Evolutionary conservation across 92 coral and sea anemone genomes (phyloP).

Genomic region (Ricordea florida): DNA sequence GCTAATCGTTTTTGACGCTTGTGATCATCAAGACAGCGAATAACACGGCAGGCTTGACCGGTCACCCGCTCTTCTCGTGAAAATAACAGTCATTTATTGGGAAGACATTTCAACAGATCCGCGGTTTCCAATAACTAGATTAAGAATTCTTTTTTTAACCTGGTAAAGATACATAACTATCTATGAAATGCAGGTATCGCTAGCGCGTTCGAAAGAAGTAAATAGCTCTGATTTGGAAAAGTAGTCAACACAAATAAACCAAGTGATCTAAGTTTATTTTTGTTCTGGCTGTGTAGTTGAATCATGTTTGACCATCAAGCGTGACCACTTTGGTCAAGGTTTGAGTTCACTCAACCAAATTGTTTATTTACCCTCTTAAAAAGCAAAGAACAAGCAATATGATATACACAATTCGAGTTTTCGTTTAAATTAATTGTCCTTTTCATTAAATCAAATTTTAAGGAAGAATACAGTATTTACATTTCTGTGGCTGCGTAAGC

Average conservation of each 20-base stretch:
- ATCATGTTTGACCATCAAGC: not conserved
- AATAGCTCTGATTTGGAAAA: too few species aligned
- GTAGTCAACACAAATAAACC: not conserved
- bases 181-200: not conserved
- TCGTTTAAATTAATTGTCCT: not conserved
- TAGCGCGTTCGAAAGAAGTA: too few species aligned
- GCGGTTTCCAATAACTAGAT: not conserved
- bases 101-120: not conserved
- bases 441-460: too few species aligned
- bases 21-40: slow-evolving; percentile 9
- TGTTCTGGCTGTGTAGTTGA: not conserved
- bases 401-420: not conserved
- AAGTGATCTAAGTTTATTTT: not conserved
- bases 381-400: not conserved
- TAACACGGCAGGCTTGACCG: not conserved
- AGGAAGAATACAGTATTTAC: too few species aligned
- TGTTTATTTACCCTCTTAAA: not conserved
- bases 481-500: not conserved
- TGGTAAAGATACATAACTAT: not conserved
- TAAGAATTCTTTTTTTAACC: not conserved
- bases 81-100: not conserved
- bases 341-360: not conserved
- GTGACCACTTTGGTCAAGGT: not conserved
- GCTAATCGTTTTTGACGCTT: slow-evolving; percentile 24
- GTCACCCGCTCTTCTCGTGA: slow-evolving; percentile 23